Evolutionary conservation across 2,888 invertebrate species (phyloP), one percentile per base, ranked within the genome.

Genomic region (Tachina lurida): DNA sequence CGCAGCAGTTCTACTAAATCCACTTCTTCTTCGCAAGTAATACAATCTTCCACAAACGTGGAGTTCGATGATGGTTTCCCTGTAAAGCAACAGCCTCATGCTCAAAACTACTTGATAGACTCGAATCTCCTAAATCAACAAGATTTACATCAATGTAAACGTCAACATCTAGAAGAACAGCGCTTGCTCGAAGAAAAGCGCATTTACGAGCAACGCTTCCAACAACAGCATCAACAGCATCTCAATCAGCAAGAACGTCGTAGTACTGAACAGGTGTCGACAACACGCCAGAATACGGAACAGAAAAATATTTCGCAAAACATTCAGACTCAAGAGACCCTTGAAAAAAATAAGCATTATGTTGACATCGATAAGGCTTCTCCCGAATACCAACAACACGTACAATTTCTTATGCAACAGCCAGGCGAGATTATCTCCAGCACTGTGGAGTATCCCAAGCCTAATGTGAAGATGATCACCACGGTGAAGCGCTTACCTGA

Each of bases 401-500:
- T 91, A 10, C 91, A 91, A 74, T 87, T 91, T 81, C 76, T 92
- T 2, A 92, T 92, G 90, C 88, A 91, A 2, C 91, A 91, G 74
- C 91, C 92, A 10, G 94, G 94, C 62, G 94, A 94, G 88, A 92
- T 94, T 81, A 93, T 94, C 15, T 94, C 95, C 9, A 93, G 94
- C 78, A 94, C 94, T 81, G 93, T 95, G 74, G 94, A 95, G 88
- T 94, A 95, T 91, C 94, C 95, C 70, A 95, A 95, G 90, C 94
- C 95, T 82, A 95, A 95, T 91, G 95, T 95, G 60, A 94, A 95
- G 92, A 94, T 95, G 87, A 94, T 95, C 10, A 95, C 95, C 15
- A 96, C 96, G 88, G 96, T 95, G 0, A 94, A 95, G 88, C 94
- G 95, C 67, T 91, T 95, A 58, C 94, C 95, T 0, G 95, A 95